These are phyloP conservation scores for Propithecus perrieri DNA, from an alignment of 2,797 vertebrate species.

Conservation along the genomic window DNA sequence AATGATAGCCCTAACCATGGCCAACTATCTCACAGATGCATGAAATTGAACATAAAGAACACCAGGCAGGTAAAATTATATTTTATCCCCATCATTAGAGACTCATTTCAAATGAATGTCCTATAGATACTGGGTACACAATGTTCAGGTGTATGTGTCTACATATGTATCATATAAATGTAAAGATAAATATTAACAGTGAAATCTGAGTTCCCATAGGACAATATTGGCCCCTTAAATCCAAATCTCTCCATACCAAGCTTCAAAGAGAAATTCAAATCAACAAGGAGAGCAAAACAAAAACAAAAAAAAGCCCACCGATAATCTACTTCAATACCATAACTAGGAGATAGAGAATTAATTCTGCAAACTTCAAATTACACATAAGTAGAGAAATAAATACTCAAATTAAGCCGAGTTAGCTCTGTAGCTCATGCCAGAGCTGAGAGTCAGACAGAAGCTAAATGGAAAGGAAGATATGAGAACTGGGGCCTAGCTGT, in stretches of 20 bases:
- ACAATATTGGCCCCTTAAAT: neutral
- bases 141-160: neutral
- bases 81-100: neutral
- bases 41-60: neutral
- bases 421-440: neutral
- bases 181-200: neutral
- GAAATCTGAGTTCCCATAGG: neutral
- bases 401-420: conserved; percentile 21
- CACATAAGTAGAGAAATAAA: neutral
- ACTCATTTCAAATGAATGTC: conserved; percentile 1
- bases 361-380: neutral
- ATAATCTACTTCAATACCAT: neutral
- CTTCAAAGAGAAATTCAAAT: neutral
- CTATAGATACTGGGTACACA: neutral
- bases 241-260: neutral
- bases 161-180: neutral
- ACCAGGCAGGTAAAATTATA: neutral
- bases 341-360: neutral
- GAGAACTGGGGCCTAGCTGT: neutral
- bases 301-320: neutral
- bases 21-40: neutral
- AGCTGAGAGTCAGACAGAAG: neutral
- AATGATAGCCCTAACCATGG: neutral
- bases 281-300: conserved; percentile 25
- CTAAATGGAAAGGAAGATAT: neutral